Evolutionary conservation across 2,113 vertebrate species (phyloP), one percentile per base, ranked within the genome.

Genomic region (Dicrurus megarhynchus): DNA sequence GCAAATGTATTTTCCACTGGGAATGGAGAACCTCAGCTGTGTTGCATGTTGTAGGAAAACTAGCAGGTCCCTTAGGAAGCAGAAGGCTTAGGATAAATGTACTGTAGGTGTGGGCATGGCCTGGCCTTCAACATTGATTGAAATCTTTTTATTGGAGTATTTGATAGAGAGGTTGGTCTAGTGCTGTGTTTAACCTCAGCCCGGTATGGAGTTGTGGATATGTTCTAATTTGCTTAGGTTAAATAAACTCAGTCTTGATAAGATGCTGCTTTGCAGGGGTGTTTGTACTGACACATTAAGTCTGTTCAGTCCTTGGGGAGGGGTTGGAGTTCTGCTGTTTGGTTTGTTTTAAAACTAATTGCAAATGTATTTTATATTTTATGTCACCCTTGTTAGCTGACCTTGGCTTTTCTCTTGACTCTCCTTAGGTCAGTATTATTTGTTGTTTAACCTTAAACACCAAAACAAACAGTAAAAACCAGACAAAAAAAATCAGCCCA

Each of bases 201-300:
- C 3, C 0, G 0, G 3, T 78, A 30, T 50, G 46, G 47, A 70
- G 27, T 19, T 59, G 80, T 28, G 53, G 27, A 2, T 44, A 2
- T 69, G 32, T 46, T 87, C 20, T 35, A 24, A 37, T 63, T 85
- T 60, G 44, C 28, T 49, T 35, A 52, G 30, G 33, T 77, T 64
- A 81, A 22, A 30, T 93, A 67, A 82, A 17, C 13, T 49, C n/a
- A 37, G n/a, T 37, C 59, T 35, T 76, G 18, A 26, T 24, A 28
- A 91, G 69, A 44, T 53, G 17, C 11, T 82, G 57, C 39, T 82
- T 75, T 84, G 47, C n/a, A 49, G 27, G 10, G 2, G 2, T 81
- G n/a, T 44, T 79, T 39, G 41, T 57, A 27, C 11, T 39, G 61
- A 16, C 22, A 33, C 53, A 16, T 68, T 53, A 27, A 47, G 37